Evolutionary conservation across 2,797 vertebrate genomes (phyloP), one percentile per base, ranked within the genome.

Genomic region (Diplodus puntazzo): DNA sequence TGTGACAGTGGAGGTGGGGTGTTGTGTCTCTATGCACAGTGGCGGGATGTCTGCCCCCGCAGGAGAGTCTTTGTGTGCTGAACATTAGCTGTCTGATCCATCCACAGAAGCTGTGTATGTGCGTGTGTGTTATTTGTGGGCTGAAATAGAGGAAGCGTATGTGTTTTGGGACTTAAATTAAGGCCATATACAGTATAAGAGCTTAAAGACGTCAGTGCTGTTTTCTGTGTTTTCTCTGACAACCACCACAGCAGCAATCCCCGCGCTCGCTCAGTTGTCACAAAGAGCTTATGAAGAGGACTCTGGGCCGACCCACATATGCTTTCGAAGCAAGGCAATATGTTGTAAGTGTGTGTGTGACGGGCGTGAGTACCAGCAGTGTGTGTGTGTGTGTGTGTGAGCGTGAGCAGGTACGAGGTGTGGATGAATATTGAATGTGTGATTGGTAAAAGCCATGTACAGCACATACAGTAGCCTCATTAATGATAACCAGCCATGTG

Each of bases 201-300:
- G 73, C 59, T 80, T 60, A 64, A 71, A 50, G 67, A 49, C 65
- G 48, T 54, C 73, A 39, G 67, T 73, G 76, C 66, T 73, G 62
- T 87, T 80, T 79, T 75, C 43, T 95, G 70, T 96, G 85, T 96
- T 97, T 94, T 97, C 95, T 97, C 94, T 93, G 90, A 94, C 93
- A 93, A 95, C 89, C 91, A 92, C 91, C 84, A 89, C 95, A 96
- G 95, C 97, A 97, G 96, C 94, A 94, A 92, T 92, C 94, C 76
- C 96, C 97, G 77, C 96, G 95, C 90, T 96, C 97, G 94, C 95
- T 97, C 94, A 95, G 94, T 96, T 96, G 95, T 96, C 96, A 98
- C 96, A 98, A 96, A 98, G 97, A 98, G 91, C 95, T 98, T 87
- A 97, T 98, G 97, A 99, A 99, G 98, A 98, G 97, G 97, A 98